Evolutionary conservation across 2,797 vertebrate genomes (phyloP).

Genomic region (Gymnothorax javanicus): DNA sequence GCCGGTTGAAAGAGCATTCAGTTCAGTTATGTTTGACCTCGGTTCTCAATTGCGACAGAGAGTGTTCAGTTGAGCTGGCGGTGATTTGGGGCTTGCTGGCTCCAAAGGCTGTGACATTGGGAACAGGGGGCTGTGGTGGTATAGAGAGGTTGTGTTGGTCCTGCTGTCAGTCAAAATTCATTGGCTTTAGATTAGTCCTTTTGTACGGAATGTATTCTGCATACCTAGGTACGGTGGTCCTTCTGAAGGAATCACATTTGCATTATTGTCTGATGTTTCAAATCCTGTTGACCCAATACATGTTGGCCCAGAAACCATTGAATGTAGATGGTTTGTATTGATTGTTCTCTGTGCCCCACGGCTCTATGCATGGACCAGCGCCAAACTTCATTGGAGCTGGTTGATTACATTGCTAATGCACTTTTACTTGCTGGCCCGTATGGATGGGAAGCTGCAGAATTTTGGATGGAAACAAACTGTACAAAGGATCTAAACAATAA

Average conservation of each 20-base stretch:
- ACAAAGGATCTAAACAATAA: not conserved
- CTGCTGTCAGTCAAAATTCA: not conserved
- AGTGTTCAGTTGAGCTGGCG: not conserved
- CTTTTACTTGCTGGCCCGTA: not conserved
- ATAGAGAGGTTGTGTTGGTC: too few relatives aligned
- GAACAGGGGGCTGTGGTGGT: not conserved
- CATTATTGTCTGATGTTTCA: not conserved
- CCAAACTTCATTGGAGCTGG: not conserved
- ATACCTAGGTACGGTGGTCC: not conserved
- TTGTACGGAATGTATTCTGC: not conserved
- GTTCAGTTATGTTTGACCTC: slow-evolving; percentile 39
- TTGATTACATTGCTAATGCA: not conserved
- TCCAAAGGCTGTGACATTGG: not conserved
- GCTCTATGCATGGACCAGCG: not conserved
- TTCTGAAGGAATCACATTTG: not conserved
- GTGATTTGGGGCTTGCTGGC: not conserved
- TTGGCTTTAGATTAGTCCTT: not conserved
- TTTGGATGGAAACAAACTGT: not conserved
- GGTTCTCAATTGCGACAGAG: not conserved
- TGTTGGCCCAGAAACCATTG: not conserved
- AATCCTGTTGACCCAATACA: not conserved
- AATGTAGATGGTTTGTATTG: not conserved
- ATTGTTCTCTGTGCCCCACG: not conserved
- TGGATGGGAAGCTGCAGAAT: not conserved
- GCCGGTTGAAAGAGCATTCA: slow-evolving; percentile 35